phyloP scores from a whole-genome alignment of 2,113 vertebrate genomes.

The Cephalopterus ornatus region DNA sequence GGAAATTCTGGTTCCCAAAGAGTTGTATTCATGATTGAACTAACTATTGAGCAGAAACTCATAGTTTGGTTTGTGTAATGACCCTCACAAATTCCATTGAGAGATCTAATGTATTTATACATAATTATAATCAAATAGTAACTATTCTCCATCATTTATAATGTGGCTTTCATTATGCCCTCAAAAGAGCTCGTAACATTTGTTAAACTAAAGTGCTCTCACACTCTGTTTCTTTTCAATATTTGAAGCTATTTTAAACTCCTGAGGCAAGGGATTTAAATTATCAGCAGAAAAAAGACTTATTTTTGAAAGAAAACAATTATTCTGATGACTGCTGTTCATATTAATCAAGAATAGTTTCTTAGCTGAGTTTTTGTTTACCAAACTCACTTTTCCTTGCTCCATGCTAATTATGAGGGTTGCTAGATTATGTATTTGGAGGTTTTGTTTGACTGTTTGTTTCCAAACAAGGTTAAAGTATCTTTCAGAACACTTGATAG shows the following conservation, averaged over 20 bases:
- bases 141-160: not conserved
- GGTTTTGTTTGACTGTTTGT: not conserved
- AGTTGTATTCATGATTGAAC: not conserved
- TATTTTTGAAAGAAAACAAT: not conserved
- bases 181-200: not conserved
- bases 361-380: not conserved
- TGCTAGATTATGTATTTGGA: not conserved
- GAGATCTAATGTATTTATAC: not conserved
- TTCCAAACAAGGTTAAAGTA: constrained; percentile 10
- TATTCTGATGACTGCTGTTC: not conserved
- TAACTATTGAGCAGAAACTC: not conserved
- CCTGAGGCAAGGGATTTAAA: not conserved
- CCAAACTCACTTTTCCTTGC: not conserved
- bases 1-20: not conserved
- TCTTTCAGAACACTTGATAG: not conserved
- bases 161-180: rapidly evolving
- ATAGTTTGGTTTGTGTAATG: not conserved
- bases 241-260: not conserved
- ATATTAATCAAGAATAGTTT: not conserved
- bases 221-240: not conserved
- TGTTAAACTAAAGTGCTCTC: not conserved
- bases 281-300: not conserved
- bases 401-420: not conserved
- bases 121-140: not conserved
- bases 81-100: not conserved